Evolutionary conservation across 92 coral and sea anemone genomes (phyloP).

Genomic region (Plumapathes pennacea): DNA sequence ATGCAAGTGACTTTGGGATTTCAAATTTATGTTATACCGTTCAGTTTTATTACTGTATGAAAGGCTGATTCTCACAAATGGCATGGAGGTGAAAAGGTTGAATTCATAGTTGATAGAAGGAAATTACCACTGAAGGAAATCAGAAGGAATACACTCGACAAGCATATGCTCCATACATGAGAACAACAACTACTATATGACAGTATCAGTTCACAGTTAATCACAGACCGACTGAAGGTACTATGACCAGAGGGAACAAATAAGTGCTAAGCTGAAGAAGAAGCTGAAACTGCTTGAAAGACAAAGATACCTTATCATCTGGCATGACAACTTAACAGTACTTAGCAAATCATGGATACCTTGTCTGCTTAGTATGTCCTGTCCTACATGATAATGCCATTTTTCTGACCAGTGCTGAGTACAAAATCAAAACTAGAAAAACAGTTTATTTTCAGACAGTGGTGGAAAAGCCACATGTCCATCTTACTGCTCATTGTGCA

Average conservation of each 20-base stretch:
- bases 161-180: constrained; percentile 8
- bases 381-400: constrained; percentile 33
- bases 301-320: constrained; percentile 23
- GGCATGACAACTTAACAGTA: constrained; percentile 31
- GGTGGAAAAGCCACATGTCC: constrained; percentile 50
- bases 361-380: constrained; percentile 38
- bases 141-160: constrained; percentile 9
- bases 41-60: constrained; percentile 18
- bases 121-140: constrained; percentile 32
- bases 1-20: too few species aligned
- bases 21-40: too few species aligned
- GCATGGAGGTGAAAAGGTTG: constrained; percentile 4
- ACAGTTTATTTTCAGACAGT: constrained; percentile 25
- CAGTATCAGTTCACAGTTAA: not conserved
- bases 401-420: constrained; percentile 25
- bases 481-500: constrained; percentile 42
- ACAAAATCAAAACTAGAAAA: constrained; percentile 21
- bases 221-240: constrained; percentile 5
- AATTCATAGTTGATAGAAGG: constrained; percentile 17
- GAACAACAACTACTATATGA: constrained; percentile 12
- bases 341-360: constrained; percentile 48
- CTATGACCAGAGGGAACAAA: not conserved
- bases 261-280: not conserved
- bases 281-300: constrained; percentile 19
- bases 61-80: constrained; percentile 24